These are phyloP conservation scores for Saturnia japonica DNA, from an alignment of 2,888 invertebrate species.

Conservation along the genomic window DNA sequence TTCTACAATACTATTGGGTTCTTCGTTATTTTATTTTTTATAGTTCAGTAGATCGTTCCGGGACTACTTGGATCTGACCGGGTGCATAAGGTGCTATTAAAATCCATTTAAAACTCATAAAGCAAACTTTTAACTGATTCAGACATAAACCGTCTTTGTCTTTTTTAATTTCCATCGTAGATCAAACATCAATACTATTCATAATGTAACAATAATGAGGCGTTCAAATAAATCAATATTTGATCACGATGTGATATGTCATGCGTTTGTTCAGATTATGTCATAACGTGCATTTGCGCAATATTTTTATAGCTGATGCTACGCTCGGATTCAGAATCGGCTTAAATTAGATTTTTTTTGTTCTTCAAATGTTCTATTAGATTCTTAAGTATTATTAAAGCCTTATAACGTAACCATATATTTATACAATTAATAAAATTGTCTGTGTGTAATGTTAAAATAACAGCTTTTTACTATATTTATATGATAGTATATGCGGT, in stretches of 20 bases:
- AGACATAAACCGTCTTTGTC: background rate
- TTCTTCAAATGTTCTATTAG: background rate
- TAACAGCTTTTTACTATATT: too few relatives aligned
- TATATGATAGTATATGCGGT: too few relatives aligned
- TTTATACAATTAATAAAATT: too few relatives aligned
- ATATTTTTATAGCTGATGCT: background rate
- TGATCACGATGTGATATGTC: conserved; percentile 16
- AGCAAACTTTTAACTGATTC: background rate
- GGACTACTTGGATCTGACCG: background rate
- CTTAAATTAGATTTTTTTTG: background rate
- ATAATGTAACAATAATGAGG: conserved; percentile 12
- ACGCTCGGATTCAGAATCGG: background rate
- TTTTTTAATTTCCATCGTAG: background rate
- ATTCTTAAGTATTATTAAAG: background rate
- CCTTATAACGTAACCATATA: too few relatives aligned
- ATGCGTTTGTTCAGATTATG: conserved; percentile 12
- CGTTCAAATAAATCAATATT: conserved; percentile 14
- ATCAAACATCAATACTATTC: conserved; percentile 2
- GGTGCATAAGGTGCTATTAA: background rate
- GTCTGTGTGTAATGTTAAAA: too few relatives aligned
- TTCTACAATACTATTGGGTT: background rate
- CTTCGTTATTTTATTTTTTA: background rate
- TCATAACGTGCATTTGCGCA: conserved; percentile 2
- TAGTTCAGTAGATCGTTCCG: background rate
- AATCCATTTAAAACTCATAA: background rate